Base-by-base conservation (phyloP, 2,113 vertebrate species). In the Chascanopsetta lugubris region DNA sequence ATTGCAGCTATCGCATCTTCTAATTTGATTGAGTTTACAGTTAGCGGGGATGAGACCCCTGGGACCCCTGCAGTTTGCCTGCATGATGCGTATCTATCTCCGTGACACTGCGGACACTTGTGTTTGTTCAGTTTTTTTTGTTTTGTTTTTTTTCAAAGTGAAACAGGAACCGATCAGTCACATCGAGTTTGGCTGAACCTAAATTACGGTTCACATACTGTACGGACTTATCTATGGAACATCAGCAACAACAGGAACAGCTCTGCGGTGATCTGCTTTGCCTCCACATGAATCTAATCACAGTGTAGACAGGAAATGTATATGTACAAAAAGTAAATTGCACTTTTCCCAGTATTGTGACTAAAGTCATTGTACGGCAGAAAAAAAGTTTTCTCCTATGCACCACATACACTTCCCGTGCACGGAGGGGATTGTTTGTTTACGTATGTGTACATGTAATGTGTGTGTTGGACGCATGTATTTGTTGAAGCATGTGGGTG, bases 251-350 rank as follows among this genome's bases (percentile, higher is more conserved):
- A n/a, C 46, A 63, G 53, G 65, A 64, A 53, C 18, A 18, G 10
- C 4, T 47, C 30, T 57, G 8, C 2, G 18, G 17, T 21, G 54
- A 34, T 50, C 13, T 51, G 57, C 7, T 10, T 43, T 32, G 49
- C 21, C 34, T 40, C 47, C 29, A 25, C 53, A 63, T 30, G 6
- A 69, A 46, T 57, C 34, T 49, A 69, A 69, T 63, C 43, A 61
- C 48, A 55, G 34, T 34, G 17, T 34, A 55, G 12, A 42, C 8
- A 42, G 10, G 18, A 55, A 32, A 45, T 11, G 11, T 38, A 7
- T 36, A 13, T 53, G 9, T 24, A 7, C n/a, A n/a, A n/a, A n/a
- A 25, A 48, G 42, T 26, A 8, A 42, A 49, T 15, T 40, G 3
- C 6, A 40, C 17, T 40, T 40, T 40, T 40, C 38, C 38, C 17